phyloP scores from a whole-genome alignment of 2,797 vertebrate genomes.

The Xenopus petersii region DNA sequence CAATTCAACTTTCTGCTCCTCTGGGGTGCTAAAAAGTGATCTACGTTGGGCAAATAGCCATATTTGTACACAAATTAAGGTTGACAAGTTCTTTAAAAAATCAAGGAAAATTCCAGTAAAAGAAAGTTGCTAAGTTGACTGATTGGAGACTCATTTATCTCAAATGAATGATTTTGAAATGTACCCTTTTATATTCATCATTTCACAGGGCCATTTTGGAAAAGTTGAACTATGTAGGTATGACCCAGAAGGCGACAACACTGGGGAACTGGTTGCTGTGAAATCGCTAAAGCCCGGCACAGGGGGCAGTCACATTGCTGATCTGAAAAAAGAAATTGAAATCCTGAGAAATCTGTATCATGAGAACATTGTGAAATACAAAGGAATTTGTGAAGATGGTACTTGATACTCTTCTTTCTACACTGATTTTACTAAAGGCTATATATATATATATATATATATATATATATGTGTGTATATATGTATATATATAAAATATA shows the following conservation, averaged over 20 bases:
- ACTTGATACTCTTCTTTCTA: slow-evolving; percentile 25
- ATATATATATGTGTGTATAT: no score
- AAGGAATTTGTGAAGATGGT: slow-evolving; percentile 97
- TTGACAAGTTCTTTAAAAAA: no score
- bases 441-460: no score
- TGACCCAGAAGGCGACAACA: slow-evolving; percentile 89
- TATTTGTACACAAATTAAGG: no score
- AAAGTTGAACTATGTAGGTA: slow-evolving; percentile 95
- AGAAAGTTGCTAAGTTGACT: no score
- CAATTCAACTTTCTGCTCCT: no score
- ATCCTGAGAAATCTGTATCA: slow-evolving; percentile 94
- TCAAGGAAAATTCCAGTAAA: no score
- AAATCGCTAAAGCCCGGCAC: slow-evolving; percentile 93
- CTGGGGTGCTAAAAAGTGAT: no score
- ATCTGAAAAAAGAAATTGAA: slow-evolving; percentile 88
- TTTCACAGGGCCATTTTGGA: slow-evolving; percentile 88
- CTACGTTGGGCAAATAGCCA: no score
- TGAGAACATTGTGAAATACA: slow-evolving; percentile 96
- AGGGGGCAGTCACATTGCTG: slow-evolving; percentile 84
- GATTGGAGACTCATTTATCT: no score
- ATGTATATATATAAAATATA: no score
- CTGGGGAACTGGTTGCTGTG: slow-evolving; percentile 92
- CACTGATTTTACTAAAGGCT: neutral
- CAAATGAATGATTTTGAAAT: no score
- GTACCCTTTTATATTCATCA: neutral